phyloP scores from a whole-genome alignment of 2,888 invertebrate species.

The Epirrita christyi region DNA sequence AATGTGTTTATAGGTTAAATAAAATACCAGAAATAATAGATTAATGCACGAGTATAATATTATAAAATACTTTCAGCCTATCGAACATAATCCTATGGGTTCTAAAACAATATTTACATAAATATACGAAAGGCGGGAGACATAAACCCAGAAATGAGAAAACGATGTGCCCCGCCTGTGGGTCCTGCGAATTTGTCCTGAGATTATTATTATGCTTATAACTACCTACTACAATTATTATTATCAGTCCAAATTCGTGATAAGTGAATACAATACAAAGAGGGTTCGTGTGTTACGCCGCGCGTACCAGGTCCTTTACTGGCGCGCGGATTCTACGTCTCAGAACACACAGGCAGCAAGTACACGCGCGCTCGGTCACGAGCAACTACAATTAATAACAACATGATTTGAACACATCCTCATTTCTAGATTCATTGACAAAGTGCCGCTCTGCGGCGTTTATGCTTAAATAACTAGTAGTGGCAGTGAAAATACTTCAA shows the following conservation, averaged over 20 bases:
- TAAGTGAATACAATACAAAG: slow-evolving; percentile 44
- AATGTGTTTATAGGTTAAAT: slow-evolving; percentile 42
- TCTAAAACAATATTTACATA: slow-evolving; percentile 80
- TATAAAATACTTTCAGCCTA: slow-evolving; percentile 83
- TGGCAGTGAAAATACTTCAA: slow-evolving; percentile 21
- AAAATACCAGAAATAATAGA: slow-evolving; percentile 50
- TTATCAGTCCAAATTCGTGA: slow-evolving; percentile 41
- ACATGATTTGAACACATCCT: slow-evolving; percentile 37
- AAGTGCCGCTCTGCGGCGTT: slow-evolving; percentile 37
- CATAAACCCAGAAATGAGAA: slow-evolving; percentile 56
- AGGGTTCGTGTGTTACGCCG: slow-evolving; percentile 44
- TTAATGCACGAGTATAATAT: slow-evolving; percentile 78
- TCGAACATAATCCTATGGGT: slow-evolving; percentile 78
- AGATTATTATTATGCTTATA: slow-evolving; percentile 50
- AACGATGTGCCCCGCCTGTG: slow-evolving; percentile 48
- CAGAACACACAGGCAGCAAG: slow-evolving; percentile 33
- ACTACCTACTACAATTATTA: slow-evolving; percentile 29
- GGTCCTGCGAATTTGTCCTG: slow-evolving; percentile 43
- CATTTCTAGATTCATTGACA: slow-evolving; percentile 43
- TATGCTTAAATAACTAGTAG: slow-evolving; percentile 24
- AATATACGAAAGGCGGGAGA: slow-evolving; percentile 68
- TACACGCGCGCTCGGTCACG: slow-evolving; percentile 7
- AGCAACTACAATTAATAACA: slow-evolving; percentile 33
- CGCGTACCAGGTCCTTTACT: slow-evolving; percentile 53
- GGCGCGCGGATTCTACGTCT: slow-evolving; percentile 44